Evolutionary conservation across 1,140 invertebrate genomes (phyloP).

Genomic region (Helicoverpa zea): DNA sequence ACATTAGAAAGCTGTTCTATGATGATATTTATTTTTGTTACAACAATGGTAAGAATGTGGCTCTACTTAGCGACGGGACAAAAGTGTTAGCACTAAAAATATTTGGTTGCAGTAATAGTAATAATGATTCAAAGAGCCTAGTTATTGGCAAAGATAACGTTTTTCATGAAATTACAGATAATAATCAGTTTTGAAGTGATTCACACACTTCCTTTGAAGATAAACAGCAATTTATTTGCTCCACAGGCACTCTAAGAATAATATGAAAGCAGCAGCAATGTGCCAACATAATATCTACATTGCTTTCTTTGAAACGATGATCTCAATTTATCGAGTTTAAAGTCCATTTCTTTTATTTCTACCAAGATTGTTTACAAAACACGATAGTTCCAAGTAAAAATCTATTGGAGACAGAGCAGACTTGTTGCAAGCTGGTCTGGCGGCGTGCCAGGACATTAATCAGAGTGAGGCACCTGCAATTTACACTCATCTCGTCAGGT

Average conservation of each 20-base stretch:
- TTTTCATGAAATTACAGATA: not conserved
- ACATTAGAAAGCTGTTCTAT: constrained; percentile 37
- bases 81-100: not conserved
- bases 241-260: not conserved
- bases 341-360: constrained; percentile 20
- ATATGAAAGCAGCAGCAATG: not conserved
- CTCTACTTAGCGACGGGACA: not conserved
- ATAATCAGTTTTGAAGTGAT: not conserved
- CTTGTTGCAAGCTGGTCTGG: constrained; percentile 55
- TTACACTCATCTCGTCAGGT: constrained; percentile 44
- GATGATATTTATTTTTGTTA: constrained; percentile 39
- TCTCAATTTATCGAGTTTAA: not conserved
- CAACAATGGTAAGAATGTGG: constrained; percentile 20
- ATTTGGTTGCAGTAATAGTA: not conserved
- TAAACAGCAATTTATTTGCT: not conserved
- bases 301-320: not conserved
- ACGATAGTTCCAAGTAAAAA: constrained; percentile 42
- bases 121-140: not conserved
- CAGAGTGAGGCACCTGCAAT: constrained; percentile 59
- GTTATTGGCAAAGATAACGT: not conserved
- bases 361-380: constrained; percentile 29
- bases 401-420: constrained; percentile 33
- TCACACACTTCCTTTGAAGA: not conserved
- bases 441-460: constrained; percentile 58
- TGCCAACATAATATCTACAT: not conserved